Evolutionary conservation across 2,888 invertebrate genomes (phyloP).

Genomic region (Amblyjoppa proteus): DNA sequence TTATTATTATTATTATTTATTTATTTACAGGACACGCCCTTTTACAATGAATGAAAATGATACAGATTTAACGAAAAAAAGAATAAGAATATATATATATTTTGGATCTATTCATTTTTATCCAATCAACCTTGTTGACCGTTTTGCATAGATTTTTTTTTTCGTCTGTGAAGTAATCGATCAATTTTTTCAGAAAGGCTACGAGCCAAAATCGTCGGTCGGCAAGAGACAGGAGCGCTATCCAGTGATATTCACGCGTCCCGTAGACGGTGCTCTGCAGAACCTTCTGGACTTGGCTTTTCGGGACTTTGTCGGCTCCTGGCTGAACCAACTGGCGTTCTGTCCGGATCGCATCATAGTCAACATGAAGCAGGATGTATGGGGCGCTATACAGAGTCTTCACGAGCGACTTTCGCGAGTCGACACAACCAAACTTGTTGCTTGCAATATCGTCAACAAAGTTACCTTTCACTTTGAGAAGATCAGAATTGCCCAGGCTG

Average conservation of each 20-base stretch:
- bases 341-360: conserved; percentile 89
- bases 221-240: conserved; percentile 87
- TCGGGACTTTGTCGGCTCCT: conserved; percentile 92
- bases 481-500: conserved; percentile 91
- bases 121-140: too few relatives aligned
- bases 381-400: conserved; percentile 92
- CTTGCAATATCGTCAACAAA: conserved; percentile 92
- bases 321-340: conserved; percentile 90
- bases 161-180: neutral
- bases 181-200: conserved; percentile 78
- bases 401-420: conserved; percentile 91
- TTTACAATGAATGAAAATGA: too few relatives aligned
- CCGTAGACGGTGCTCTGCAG: conserved; percentile 93
- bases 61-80: too few relatives aligned
- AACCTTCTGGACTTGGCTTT: conserved; percentile 93
- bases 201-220: conserved; percentile 79
- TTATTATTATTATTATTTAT: too few relatives aligned
- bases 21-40: too few relatives aligned
- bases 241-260: conserved; percentile 93
- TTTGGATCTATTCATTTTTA: too few relatives aligned
- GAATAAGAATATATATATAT: too few relatives aligned
- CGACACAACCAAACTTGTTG: conserved; percentile 93
- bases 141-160: neutral
- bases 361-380: conserved; percentile 92
- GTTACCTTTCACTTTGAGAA: conserved; percentile 95